Percentiles rank a stretch among this genome's conserved stretches.
phyloP scores from a whole-genome alignment of 2,797 vertebrate genomes.

The Holocentrus rufus region DNA sequence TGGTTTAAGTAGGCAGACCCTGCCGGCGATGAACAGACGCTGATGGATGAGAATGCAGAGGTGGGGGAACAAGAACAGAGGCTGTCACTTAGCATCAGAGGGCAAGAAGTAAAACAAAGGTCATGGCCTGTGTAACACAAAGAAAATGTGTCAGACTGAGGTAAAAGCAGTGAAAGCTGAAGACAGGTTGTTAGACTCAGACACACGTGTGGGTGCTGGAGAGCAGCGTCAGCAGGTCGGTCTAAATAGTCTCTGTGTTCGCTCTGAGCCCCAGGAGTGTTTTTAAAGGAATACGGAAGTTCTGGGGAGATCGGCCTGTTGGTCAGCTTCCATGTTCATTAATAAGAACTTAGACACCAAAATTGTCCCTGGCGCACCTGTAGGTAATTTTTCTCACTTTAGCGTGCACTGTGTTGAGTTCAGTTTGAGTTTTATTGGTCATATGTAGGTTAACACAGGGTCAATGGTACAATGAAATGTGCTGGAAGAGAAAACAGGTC shows the following conservation, averaged over 20 bases:
- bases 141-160: conserved; percentile 14
- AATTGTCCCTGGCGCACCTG: too few relatives aligned
- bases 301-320: too few relatives aligned
- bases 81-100: conserved; percentile 17
- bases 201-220: neutral
- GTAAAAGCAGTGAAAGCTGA: conserved; percentile 7
- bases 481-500: too few relatives aligned
- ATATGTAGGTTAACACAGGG: too few relatives aligned
- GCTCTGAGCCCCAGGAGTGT: neutral
- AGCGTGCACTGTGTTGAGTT: too few relatives aligned
- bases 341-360: too few relatives aligned
- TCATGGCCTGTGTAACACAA: neutral
- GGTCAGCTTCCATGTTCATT: too few relatives aligned
- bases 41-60: neutral
- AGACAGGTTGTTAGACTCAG: neutral
- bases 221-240: neutral
- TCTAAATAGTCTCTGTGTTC: neutral
- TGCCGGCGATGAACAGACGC: neutral
- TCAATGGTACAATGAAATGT: too few relatives aligned
- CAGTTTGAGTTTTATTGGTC: too few relatives aligned
- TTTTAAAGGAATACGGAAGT: too few relatives aligned
- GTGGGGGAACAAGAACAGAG: neutral
- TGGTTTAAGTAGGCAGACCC: too few relatives aligned
- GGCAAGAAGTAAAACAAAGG: conserved; percentile 1
- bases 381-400: too few relatives aligned